These are phyloP conservation scores for Thecocarcelia acutangulata DNA, from an alignment of 2,888 invertebrate species.

Conservation along the genomic window DNA sequence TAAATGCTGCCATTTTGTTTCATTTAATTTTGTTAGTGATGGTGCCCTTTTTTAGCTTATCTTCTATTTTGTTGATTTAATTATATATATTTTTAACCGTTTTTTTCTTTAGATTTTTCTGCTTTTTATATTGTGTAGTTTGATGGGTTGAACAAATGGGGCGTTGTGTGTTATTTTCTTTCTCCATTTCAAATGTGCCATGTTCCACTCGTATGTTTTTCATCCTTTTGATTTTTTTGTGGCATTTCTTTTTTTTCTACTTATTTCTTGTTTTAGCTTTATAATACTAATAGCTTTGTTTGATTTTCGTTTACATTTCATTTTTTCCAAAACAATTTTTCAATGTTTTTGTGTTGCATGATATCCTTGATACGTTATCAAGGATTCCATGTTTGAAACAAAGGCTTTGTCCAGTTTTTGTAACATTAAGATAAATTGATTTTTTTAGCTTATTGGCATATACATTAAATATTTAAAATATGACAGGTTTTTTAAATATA, in stretches of 20 bases:
- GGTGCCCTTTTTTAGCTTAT: constrained; percentile 1
- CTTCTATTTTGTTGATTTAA: constrained; percentile 21
- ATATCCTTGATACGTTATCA: constrained; percentile 52
- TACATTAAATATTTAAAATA: background rate
- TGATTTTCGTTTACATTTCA: constrained; percentile 37
- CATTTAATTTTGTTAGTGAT: constrained; percentile 25
- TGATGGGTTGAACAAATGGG: constrained; percentile 1
- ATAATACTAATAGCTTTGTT: constrained; percentile 53
- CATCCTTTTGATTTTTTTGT: background rate
- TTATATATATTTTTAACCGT: constrained; percentile 34
- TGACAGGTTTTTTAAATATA: too few species aligned
- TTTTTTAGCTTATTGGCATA: constrained; percentile 16
- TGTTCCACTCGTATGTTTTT: constrained; percentile 6
- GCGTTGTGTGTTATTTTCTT: constrained; percentile 4
- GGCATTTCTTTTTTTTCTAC: background rate
- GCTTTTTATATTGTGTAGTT: background rate
- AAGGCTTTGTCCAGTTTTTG: background rate
- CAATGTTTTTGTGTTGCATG: constrained; percentile 30
- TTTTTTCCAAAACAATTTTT: constrained; percentile 34
- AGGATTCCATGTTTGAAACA: constrained; percentile 15
- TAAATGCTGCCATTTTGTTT: constrained; percentile 30
- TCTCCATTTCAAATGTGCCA: constrained; percentile 14
- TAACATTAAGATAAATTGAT: background rate
- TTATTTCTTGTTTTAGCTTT: constrained; percentile 14
- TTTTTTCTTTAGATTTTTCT: background rate